These are phyloP conservation scores for Rhizomys pruinosus DNA, from an alignment of 2,113 vertebrate species.

Conservation along the genomic window DNA sequence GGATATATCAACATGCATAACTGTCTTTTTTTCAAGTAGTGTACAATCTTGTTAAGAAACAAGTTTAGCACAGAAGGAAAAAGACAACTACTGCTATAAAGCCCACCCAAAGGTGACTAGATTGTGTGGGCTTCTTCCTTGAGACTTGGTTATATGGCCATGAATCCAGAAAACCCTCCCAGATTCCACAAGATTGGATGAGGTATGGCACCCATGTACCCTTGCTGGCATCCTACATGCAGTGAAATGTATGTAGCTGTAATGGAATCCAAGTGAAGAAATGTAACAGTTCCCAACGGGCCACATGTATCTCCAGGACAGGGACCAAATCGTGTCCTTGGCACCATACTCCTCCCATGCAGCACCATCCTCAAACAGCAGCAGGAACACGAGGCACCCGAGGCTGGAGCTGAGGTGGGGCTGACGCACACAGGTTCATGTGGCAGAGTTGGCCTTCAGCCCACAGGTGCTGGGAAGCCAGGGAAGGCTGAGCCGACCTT, in stretches of 20 bases:
- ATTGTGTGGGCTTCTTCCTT: background rate
- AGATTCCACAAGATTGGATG: background rate
- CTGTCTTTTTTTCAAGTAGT: slow-evolving; percentile 33
- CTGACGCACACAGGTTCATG: accelerated
- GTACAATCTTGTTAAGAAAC: background rate
- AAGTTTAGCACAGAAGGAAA: background rate
- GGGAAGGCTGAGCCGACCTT: background rate
- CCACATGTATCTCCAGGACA: background rate
- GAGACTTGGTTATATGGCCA: background rate
- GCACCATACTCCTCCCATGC: accelerated
- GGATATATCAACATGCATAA: background rate
- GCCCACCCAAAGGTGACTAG: background rate
- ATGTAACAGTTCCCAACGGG: background rate
- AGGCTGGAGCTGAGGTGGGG: background rate
- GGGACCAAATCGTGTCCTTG: background rate
- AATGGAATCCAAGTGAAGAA: background rate
- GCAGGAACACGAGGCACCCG: accelerated
- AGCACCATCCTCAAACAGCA: background rate
- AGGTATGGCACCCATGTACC: background rate
- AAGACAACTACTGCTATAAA: background rate
- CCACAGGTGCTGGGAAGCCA: background rate
- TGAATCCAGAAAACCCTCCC: background rate
- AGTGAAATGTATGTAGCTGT: background rate
- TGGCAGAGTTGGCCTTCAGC: background rate
- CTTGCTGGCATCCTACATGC: background rate